Evolutionary conservation across 1,140 invertebrate species (phyloP).

Genomic region (Tyrophagus putrescentiae): DNA sequence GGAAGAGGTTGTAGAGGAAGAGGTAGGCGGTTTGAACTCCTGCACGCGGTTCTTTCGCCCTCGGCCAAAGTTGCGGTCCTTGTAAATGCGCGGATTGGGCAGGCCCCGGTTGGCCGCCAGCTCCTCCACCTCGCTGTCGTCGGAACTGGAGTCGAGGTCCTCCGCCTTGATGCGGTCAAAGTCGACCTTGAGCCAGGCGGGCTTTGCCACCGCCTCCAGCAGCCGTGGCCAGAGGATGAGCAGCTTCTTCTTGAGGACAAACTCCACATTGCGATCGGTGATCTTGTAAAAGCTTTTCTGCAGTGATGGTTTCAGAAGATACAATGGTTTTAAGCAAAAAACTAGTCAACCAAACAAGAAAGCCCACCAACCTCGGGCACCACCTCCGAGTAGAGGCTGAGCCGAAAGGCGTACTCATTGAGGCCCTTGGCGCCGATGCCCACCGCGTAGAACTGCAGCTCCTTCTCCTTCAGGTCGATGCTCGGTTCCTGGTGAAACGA

Average conservation of each 20-base stretch:
- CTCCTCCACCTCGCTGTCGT: constrained; percentile 29
- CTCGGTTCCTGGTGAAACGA: constrained; percentile 36
- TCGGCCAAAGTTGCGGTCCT: constrained; percentile 12
- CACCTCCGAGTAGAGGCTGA: constrained; percentile 53
- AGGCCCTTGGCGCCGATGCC: constrained; percentile 44
- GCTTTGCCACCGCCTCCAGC: constrained; percentile 57
- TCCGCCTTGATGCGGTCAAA: constrained; percentile 61
- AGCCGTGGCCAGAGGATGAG: constrained; percentile 65
- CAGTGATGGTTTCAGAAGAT: background rate
- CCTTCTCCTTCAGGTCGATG: constrained; percentile 43
- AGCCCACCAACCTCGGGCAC: constrained; percentile 45
- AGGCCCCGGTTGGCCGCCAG: background rate
- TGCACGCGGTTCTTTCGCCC: constrained; percentile 32
- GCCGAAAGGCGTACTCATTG: constrained; percentile 48
- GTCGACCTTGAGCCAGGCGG: constrained; percentile 76
- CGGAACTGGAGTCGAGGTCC: constrained; percentile 42
- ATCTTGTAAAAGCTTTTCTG: constrained; percentile 43
- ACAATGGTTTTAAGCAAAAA: constrained; percentile 21
- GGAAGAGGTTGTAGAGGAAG: constrained; percentile 74
- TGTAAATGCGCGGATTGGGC: background rate
- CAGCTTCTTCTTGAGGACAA: constrained; percentile 52
- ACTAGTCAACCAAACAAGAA: constrained; percentile 19
- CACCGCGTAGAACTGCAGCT: constrained; percentile 40
- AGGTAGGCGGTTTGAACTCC: constrained; percentile 69
- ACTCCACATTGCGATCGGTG: constrained; percentile 57